Conservation (phyloP, 37 sponge, comb jelly and placozoan genomes). For the Halichondria panicea region DNA sequence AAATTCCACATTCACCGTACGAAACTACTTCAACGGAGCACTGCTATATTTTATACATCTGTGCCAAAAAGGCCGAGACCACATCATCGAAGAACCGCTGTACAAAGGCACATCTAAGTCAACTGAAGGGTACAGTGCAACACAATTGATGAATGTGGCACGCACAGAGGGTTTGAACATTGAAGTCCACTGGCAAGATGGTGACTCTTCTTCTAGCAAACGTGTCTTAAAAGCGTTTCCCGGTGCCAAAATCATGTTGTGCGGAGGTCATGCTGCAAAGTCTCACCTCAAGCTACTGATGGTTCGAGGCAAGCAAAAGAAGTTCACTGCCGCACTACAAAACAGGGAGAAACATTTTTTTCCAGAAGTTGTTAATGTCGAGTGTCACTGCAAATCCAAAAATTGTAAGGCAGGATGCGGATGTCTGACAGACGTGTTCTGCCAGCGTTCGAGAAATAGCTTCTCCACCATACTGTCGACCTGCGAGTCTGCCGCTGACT, state of each 20-base stretch:
- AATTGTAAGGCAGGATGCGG: background rate
- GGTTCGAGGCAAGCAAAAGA: background rate
- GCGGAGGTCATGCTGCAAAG: slow-evolving; percentile 29
- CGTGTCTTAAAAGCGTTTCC: background rate
- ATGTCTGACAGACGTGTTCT: background rate
- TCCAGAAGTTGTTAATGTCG: slow-evolving; percentile 1
- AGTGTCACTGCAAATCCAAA: slow-evolving; percentile 1
- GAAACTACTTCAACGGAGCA: slow-evolving; percentile 20
- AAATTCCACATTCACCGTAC: slow-evolving; percentile 29
- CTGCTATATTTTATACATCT: slow-evolving; percentile 24
- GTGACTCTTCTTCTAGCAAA: slow-evolving; percentile 38
- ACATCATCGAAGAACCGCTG: slow-evolving; percentile 11
- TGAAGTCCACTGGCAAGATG: slow-evolving; percentile 39
- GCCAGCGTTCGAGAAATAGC: background rate
- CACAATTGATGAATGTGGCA: slow-evolving; percentile 6
- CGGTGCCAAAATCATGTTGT: slow-evolving; percentile 23
- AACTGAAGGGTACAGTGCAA: slow-evolving; percentile 21
- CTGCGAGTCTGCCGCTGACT: background rate
- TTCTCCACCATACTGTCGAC: background rate
- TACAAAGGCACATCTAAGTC: slow-evolving; percentile 30
- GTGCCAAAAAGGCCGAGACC: slow-evolving; percentile 16
- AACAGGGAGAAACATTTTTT: slow-evolving; percentile 9
- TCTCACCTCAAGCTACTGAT: slow-evolving; percentile 10
- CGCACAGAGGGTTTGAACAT: slow-evolving; percentile 12
- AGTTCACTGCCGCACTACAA: background rate